A percentile compares a stretch with the other conserved stretches of the same genome.
Conservation (phyloP, 2,888 invertebrate species). For the Fragum sueziense region DNA sequence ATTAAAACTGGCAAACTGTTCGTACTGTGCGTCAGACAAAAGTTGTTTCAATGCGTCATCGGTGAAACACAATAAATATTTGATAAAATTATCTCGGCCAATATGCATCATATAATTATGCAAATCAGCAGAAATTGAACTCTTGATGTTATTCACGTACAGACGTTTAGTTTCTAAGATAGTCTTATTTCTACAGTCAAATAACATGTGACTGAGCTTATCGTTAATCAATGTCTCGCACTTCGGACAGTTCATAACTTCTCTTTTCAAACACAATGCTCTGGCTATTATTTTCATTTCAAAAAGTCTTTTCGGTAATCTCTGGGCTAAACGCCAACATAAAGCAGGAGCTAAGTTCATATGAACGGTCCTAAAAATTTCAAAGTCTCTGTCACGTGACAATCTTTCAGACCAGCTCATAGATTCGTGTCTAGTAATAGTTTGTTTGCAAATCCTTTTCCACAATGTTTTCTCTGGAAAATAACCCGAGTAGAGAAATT, state of each 20-base stretch:
- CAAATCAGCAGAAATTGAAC: not conserved
- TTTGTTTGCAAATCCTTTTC: not conserved
- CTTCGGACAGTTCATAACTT: no score
- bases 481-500: no score
- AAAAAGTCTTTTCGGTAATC: not conserved
- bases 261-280: no score
- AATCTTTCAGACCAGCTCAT: not conserved
- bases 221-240: not conserved
- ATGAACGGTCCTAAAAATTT: not conserved
- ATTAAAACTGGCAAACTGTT: no score
- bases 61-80: no score
- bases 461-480: no score
- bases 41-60: no score
- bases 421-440: not conserved
- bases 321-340: not conserved
- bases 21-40: no score
- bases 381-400: not conserved
- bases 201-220: not conserved
- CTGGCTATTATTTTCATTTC: not conserved
- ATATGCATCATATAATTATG: not conserved
- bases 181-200: not conserved
- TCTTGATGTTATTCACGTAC: not conserved
- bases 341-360: not conserved
- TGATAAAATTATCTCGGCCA: not conserved
- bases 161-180: not conserved